phyloP scores from a whole-genome alignment of 2,113 vertebrate species.

The Eulacestoma nigropectus region DNA sequence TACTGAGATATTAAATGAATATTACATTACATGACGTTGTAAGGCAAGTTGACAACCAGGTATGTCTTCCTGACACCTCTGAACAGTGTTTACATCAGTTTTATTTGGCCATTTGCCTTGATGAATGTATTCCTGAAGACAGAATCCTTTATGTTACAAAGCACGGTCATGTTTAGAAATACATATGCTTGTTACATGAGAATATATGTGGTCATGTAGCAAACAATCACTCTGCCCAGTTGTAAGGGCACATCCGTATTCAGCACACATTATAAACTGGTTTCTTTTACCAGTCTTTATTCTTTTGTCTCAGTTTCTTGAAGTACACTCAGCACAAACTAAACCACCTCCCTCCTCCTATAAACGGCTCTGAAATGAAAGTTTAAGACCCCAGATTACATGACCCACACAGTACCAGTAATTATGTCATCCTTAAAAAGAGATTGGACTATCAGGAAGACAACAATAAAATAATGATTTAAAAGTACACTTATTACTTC shows the following conservation, averaged over 20 bases:
- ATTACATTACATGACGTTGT: background rate
- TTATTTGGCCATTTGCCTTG: background rate
- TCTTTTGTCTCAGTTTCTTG: background rate
- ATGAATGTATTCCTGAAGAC: background rate
- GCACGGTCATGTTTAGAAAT: background rate
- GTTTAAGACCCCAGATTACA: background rate
- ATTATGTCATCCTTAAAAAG: background rate
- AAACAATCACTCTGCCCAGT: background rate
- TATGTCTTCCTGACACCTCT: background rate
- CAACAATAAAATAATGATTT: background rate
- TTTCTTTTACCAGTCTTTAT: background rate
- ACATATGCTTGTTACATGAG: background rate
- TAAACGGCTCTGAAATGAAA: background rate
- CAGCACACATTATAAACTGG: background rate
- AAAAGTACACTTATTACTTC: constrained; percentile 68
- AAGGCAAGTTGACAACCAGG: background rate
- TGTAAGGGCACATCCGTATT: background rate
- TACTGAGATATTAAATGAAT: background rate
- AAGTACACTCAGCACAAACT: background rate
- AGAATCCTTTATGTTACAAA: background rate
- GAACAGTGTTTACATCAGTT: background rate
- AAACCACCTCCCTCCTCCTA: background rate
- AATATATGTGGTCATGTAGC: background rate
- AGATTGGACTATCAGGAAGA: background rate
- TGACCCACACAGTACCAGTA: background rate